Evolutionary conservation across 2,797 vertebrate species (phyloP).

Genomic region (Aphelocoma californica): DNA sequence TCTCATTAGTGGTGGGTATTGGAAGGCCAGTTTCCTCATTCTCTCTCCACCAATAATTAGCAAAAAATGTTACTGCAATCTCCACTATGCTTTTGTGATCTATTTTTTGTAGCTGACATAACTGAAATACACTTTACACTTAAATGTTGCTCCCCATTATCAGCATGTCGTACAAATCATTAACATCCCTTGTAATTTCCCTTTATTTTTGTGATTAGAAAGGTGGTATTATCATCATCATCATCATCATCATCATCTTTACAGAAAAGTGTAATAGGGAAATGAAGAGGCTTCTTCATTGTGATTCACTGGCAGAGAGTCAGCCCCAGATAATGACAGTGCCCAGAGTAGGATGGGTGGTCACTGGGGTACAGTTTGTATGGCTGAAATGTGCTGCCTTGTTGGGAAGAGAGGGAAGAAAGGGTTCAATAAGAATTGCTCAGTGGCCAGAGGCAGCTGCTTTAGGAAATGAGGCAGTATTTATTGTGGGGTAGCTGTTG

Average conservation of each 20-base stretch:
- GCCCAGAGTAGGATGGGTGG: accelerated
- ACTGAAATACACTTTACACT: not conserved
- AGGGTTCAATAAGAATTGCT: not conserved
- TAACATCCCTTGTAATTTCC: not conserved
- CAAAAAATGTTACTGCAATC: not conserved
- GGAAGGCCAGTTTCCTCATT: not conserved
- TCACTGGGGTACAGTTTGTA: not conserved
- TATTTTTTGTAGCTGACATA: not conserved
- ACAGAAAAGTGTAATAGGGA: not conserved
- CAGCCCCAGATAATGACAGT: not conserved
- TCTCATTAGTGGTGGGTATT: conserved; percentile 4
- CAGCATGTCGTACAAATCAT: not conserved
- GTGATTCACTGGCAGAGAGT: not conserved
- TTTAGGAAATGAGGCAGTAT: not conserved
- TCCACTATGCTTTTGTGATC: not conserved
- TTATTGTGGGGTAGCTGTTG: not conserved
- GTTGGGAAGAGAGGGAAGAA: not conserved
- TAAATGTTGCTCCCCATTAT: not conserved
- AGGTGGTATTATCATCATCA: not conserved
- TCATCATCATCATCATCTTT: not conserved
- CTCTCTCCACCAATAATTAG: not conserved
- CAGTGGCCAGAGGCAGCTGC: not conserved
- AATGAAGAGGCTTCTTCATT: not conserved
- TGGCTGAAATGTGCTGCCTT: not conserved
- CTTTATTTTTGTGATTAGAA: not conserved